Conservation (phyloP, 1,140 invertebrate species). For the Microplitis mediator region DNA sequence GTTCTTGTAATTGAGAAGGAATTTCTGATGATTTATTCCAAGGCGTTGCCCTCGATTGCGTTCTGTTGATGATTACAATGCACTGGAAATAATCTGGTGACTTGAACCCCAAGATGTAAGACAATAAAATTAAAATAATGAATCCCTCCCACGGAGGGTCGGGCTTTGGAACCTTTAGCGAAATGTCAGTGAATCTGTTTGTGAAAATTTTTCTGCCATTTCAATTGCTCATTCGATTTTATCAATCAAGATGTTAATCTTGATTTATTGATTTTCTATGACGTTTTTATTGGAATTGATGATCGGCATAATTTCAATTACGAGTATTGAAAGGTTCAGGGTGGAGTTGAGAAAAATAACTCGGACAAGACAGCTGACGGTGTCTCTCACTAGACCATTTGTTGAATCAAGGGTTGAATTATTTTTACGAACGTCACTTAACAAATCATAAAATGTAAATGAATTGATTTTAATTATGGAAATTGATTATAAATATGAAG, state of each 20-base stretch:
- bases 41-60: too few species aligned
- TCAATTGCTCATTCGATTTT: constrained; percentile 19
- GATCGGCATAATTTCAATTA: not conserved
- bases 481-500: not conserved
- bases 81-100: constrained; percentile 13
- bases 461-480: too few species aligned
- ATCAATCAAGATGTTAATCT: not conserved
- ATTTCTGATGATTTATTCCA: constrained; percentile 1
- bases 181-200: constrained; percentile 56
- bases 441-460: too few species aligned
- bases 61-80: not conserved
- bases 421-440: too few species aligned
- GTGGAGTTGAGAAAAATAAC: too few species aligned
- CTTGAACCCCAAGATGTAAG: constrained; percentile 30
- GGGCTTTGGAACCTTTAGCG: constrained; percentile 48
- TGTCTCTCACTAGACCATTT: too few species aligned
- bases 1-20: not conserved
- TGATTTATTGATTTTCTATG: too few species aligned
- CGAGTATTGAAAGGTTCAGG: too few species aligned
- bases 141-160: constrained; percentile 22
- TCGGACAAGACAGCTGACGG: too few species aligned
- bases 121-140: constrained; percentile 36
- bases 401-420: too few species aligned
- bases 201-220: constrained; percentile 52
- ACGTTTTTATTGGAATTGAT: not conserved